Percentiles rank a stretch among this genome's conserved stretches.
These are phyloP conservation scores for Tupaia tana DNA, from an alignment of 2,113 vertebrate genomes.

Conservation along the genomic window DNA sequence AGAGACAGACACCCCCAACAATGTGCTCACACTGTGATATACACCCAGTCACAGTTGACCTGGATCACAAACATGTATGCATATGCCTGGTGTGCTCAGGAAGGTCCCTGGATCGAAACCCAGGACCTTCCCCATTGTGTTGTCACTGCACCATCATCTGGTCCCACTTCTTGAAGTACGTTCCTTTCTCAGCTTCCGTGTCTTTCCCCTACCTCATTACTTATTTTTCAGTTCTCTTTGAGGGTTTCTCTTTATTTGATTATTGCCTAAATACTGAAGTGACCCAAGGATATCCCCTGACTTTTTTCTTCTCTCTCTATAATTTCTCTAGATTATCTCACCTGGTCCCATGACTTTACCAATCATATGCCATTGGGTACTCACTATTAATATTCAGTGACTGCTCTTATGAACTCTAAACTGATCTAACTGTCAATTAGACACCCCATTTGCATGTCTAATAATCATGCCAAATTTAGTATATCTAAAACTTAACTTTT, in stretches of 20 bases:
- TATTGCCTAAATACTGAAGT: background rate
- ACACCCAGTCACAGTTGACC: too few species aligned
- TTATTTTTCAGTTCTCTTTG: background rate
- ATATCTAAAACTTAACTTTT: background rate
- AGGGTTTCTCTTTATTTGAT: background rate
- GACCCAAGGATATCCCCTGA: background rate
- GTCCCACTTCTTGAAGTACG: background rate
- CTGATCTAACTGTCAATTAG: background rate
- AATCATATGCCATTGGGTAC: background rate
- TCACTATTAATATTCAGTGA: background rate
- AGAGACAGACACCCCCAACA: too few species aligned
- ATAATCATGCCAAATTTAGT: background rate
- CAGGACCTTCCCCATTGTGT: too few species aligned
- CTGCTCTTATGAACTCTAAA: slow-evolving; percentile 7
- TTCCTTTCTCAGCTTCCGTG: background rate
- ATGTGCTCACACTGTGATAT: too few species aligned
- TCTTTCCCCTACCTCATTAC: background rate
- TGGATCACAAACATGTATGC: too few species aligned
- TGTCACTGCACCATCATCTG: too few species aligned
- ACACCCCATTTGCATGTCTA: background rate
- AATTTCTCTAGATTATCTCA: background rate
- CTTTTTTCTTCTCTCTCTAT: background rate
- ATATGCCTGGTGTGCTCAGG: too few species aligned
- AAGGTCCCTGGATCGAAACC: too few species aligned
- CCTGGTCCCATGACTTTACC: background rate